Evolutionary conservation across 2,113 vertebrate species (phyloP), one percentile per base, ranked within the genome.

Genomic region (Scomber colias): DNA sequence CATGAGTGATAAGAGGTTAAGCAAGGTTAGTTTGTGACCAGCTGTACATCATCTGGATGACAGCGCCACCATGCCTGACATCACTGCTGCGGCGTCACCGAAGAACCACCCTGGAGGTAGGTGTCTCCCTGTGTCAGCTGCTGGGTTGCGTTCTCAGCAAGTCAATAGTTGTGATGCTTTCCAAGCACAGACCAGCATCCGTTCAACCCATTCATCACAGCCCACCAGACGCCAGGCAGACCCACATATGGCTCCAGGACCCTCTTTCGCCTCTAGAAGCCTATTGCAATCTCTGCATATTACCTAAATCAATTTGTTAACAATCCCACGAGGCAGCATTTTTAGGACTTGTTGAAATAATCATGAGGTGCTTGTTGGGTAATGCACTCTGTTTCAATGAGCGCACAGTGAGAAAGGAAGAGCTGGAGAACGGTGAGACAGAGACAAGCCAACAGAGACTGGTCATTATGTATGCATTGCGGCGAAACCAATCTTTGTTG

Each of bases 321-420:
- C 70, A 11, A 87, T 87, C 81, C 85, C 87, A 77, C 67, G 45
- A 61, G 91, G 82, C 65, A 57, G 88, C 64, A 81, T 87, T 92
- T 89, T 91, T 83, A 87, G 82, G 51, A 81, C 87, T 77, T 86
- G 87, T 90, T 92, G 85, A 93, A 93, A 93, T 91, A 91, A 91
- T 92, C 75, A 92, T 90, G 91, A 94, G 84, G 86, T 74, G 79
- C 89, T 92, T 85, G 87, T 89, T 91, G 82, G 79, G 85, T 91
- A 90, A 91, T 87, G 81, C 79, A 83, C 80, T 89, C 74, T 49
- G 81, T 89, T 82, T 87, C 85, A 89, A 85, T 85, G 85, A 90
- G 67, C 55, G 49, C 74, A 51, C 77, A 73, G 80, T 75, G 84
- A 83, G 72, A 82, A 78, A 88, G 70, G 73, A 74, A 30, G 63